These are phyloP conservation scores for Halcyon malimbica DNA, from an alignment of 2,113 vertebrate species.

Conservation along the genomic window DNA sequence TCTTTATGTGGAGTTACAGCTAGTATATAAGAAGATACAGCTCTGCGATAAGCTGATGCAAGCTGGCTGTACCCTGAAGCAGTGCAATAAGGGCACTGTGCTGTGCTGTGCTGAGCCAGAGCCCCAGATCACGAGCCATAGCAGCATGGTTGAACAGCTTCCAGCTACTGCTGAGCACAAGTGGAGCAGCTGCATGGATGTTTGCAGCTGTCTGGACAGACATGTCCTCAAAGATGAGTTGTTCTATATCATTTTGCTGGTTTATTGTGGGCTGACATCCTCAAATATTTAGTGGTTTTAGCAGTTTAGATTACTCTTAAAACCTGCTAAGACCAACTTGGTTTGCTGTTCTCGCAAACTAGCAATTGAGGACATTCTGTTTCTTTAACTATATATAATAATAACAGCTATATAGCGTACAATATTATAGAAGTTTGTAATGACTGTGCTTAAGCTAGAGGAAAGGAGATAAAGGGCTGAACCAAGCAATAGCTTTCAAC, in stretches of 20 bases:
- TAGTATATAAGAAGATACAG: too few relatives aligned
- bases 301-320: background rate
- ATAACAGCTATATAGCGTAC: background rate
- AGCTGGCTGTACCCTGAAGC: background rate
- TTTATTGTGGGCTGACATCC: background rate
- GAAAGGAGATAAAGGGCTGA: background rate
- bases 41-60: background rate
- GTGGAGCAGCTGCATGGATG: background rate
- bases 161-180: background rate
- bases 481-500: background rate
- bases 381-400: background rate
- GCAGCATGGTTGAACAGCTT: background rate
- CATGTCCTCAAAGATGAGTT: background rate
- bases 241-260: background rate
- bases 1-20: background rate
- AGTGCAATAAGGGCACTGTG: fast-evolving
- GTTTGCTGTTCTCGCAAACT: background rate
- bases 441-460: background rate
- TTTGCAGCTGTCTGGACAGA: background rate
- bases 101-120: background rate
- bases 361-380: background rate
- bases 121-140: fast-evolving
- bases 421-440: background rate
- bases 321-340: background rate
- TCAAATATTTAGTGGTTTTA: background rate